Conservation (phyloP, 2,888 invertebrate genomes). For the Patella depressa region DNA sequence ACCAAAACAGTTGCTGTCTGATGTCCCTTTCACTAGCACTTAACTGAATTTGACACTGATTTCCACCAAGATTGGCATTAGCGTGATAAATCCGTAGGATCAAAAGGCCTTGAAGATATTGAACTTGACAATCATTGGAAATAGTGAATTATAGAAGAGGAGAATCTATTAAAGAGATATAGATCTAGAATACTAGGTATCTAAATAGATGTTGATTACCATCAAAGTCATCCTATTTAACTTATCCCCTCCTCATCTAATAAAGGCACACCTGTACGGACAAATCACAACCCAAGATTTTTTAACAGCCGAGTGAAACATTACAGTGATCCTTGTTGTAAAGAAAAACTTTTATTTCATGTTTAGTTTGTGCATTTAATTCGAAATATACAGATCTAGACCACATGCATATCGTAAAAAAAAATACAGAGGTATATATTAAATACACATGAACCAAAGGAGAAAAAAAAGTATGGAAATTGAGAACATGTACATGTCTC, state of each 20-base stretch:
- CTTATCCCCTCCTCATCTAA: background rate
- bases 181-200: background rate
- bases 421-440: too few relatives aligned
- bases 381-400: too few relatives aligned
- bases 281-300: too few relatives aligned
- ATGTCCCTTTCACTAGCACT: background rate
- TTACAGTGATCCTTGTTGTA: too few relatives aligned
- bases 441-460: too few relatives aligned
- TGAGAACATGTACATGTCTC: too few relatives aligned
- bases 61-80: background rate
- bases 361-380: too few relatives aligned
- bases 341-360: too few relatives aligned
- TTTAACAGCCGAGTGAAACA: too few relatives aligned
- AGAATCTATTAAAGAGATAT: conserved; percentile 3
- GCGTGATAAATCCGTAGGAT: background rate
- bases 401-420: too few relatives aligned
- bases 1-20: background rate
- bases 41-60: background rate
- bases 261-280: too few relatives aligned
- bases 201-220: conserved; percentile 1
- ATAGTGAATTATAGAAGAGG: background rate
- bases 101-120: background rate
- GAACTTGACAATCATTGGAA: conserved; percentile 4
- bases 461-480: too few relatives aligned
- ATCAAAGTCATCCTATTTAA: background rate